Conservation (phyloP, 2,797 vertebrate species). For the Sorex maritimensis region DNA sequence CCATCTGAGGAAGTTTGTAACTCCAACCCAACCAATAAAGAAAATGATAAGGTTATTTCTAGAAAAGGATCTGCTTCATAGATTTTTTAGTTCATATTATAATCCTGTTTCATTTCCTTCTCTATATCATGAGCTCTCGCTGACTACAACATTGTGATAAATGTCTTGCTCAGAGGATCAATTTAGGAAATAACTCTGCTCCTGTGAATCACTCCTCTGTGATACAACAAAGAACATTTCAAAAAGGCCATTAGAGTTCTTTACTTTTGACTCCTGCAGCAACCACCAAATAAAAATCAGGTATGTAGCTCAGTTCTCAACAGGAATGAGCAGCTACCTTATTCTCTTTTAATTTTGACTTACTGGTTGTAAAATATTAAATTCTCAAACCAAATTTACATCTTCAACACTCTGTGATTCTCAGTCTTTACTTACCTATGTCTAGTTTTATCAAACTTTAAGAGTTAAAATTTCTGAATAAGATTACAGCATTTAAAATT, state of each 20-base stretch:
- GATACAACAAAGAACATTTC: constrained; percentile 63
- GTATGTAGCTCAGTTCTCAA: constrained; percentile 51
- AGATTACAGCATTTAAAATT: constrained; percentile 72
- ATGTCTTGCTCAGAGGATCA: constrained; percentile 40
- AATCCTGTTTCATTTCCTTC: constrained; percentile 6
- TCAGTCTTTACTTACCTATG: constrained; percentile 79
- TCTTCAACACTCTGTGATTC: constrained; percentile 56
- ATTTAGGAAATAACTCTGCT: not conserved
- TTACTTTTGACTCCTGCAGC: constrained; percentile 58
- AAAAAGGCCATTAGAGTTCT: constrained; percentile 30
- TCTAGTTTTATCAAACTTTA: constrained; percentile 72
- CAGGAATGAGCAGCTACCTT: not conserved
- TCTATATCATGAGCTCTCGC: not conserved
- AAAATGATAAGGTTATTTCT: constrained; percentile 26
- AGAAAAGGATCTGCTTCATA: not conserved
- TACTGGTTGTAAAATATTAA: constrained; percentile 60
- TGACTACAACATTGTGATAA: not conserved
- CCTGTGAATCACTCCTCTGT: not conserved
- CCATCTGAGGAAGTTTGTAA: constrained; percentile 14
- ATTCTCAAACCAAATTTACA: constrained; percentile 53
- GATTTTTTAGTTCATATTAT: not conserved
- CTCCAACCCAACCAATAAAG: constrained; percentile 20
- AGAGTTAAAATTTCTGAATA: constrained; percentile 80
- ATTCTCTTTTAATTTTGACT: not conserved
- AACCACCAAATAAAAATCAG: constrained; percentile 37